Evolutionary conservation across 2,888 invertebrate species (phyloP).

Genomic region (Oscheius sp.): DNA sequence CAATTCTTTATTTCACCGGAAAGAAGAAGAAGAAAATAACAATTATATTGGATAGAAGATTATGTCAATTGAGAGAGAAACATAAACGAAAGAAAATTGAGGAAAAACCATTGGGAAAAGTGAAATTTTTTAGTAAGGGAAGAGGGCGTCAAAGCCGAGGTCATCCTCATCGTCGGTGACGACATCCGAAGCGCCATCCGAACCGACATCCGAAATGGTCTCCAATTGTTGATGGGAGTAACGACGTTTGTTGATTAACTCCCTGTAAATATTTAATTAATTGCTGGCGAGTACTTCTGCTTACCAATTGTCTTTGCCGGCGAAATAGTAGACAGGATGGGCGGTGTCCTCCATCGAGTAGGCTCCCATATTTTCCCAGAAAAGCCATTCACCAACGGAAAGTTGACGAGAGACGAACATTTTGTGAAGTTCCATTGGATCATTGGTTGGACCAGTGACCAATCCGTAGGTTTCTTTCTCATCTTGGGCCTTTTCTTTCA

Average conservation of each 20-base stretch:
- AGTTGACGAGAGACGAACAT: constrained; percentile 58
- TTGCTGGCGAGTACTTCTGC: background rate
- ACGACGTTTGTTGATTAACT: constrained; percentile 22
- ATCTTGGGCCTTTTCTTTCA: constrained; percentile 39
- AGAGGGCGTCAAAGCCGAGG: constrained; percentile 23
- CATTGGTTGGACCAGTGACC: constrained; percentile 59
- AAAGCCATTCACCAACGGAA: constrained; percentile 77
- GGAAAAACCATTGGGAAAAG: background rate
- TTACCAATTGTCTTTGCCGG: constrained; percentile 57
- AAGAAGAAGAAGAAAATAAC: background rate
- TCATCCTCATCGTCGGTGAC: constrained; percentile 25
- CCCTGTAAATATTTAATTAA: constrained; percentile 19
- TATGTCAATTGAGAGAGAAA: constrained; percentile 10
- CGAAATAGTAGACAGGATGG: constrained; percentile 76
- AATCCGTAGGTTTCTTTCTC: constrained; percentile 44
- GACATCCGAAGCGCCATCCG: constrained; percentile 32
- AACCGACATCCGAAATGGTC: constrained; percentile 10
- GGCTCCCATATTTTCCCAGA: constrained; percentile 96
- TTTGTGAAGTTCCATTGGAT: constrained; percentile 58
- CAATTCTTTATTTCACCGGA: background rate
- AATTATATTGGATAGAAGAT: background rate
- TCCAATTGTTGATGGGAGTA: constrained; percentile 6
- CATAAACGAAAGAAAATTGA: background rate
- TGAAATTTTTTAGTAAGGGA: background rate
- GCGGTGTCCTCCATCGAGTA: constrained; percentile 90